These are phyloP conservation scores for Symphodus melops DNA, from an alignment of 2,113 vertebrate species.

Conservation along the genomic window DNA sequence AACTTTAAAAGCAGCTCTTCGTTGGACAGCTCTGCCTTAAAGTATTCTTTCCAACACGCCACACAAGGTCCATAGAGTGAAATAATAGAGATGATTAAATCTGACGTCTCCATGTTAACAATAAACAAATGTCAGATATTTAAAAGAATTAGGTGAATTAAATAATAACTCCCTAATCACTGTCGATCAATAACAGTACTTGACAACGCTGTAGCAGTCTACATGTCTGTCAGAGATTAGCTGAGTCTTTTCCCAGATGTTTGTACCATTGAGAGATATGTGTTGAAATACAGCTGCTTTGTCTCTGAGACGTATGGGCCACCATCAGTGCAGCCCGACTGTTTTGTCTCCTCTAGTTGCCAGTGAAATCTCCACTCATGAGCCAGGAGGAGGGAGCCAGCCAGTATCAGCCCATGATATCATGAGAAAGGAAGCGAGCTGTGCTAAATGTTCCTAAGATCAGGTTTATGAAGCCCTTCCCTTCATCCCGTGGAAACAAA, in stretches of 20 bases:
- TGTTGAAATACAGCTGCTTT: slow-evolving; percentile 39
- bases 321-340: slow-evolving; percentile 44
- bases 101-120: not conserved
- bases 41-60: too few relatives aligned
- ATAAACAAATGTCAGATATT: not conserved
- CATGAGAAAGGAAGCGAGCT: slow-evolving; percentile 74
- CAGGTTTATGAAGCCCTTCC: slow-evolving; percentile 52
- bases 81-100: not conserved
- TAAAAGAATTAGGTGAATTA: not conserved
- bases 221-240: slow-evolving; percentile 12
- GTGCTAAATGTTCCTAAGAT: slow-evolving; percentile 47
- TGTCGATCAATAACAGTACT: not conserved
- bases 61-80: too few relatives aligned
- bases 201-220: not conserved
- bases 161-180: not conserved
- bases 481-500: slow-evolving; percentile 27
- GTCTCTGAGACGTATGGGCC: slow-evolving; percentile 30
- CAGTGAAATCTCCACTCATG: slow-evolving; percentile 53
- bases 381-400: slow-evolving; percentile 44
- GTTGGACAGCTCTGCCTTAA: too few relatives aligned
- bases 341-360: slow-evolving; percentile 42
- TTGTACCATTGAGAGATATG: slow-evolving; percentile 20
- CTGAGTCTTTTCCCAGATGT: slow-evolving; percentile 37
- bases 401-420: slow-evolving; percentile 71
- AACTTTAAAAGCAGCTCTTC: too few relatives aligned